Percentiles rank a stretch among this genome's conserved stretches.
phyloP scores from a whole-genome alignment of 2,113 vertebrate species.

The Strigops habroptila region DNA sequence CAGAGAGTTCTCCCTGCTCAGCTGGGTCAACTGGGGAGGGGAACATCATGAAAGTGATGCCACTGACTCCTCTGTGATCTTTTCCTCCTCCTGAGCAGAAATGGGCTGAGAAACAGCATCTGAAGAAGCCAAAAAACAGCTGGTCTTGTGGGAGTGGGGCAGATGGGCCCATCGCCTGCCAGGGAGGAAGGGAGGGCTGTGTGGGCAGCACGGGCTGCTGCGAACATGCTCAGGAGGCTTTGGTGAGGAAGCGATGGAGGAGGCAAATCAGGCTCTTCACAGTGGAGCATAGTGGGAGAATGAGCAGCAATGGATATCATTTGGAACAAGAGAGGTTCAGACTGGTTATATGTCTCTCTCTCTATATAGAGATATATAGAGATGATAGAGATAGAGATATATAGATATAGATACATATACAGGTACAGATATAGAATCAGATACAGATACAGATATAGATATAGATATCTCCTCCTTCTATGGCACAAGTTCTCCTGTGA shows the following conservation, averaged over 20 bases:
- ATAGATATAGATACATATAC: too few species aligned
- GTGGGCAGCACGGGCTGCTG: background rate
- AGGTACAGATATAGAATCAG: too few species aligned
- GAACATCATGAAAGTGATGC: background rate
- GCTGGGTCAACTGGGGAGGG: background rate
- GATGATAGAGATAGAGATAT: background rate
- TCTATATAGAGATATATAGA: background rate
- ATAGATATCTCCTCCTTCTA: background rate
- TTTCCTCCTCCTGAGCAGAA: background rate
- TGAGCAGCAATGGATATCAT: background rate
- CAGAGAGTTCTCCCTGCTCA: background rate
- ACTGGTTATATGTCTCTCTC: background rate
- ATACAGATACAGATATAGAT: too few species aligned
- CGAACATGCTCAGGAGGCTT: background rate
- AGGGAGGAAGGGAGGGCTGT: background rate
- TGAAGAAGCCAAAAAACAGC: background rate
- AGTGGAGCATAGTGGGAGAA: background rate
- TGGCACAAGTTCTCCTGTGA: background rate
- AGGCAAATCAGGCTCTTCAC: background rate
- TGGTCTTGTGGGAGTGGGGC: background rate
- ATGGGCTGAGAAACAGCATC: background rate
- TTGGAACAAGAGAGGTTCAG: background rate
- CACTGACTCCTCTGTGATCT: conserved; percentile 12
- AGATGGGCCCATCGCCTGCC: background rate
- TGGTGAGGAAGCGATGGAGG: background rate